Evolutionary conservation across 2,888 invertebrate genomes (phyloP), one percentile per base, ranked within the genome.

Genomic region (Eupithecia dodoneata): DNA sequence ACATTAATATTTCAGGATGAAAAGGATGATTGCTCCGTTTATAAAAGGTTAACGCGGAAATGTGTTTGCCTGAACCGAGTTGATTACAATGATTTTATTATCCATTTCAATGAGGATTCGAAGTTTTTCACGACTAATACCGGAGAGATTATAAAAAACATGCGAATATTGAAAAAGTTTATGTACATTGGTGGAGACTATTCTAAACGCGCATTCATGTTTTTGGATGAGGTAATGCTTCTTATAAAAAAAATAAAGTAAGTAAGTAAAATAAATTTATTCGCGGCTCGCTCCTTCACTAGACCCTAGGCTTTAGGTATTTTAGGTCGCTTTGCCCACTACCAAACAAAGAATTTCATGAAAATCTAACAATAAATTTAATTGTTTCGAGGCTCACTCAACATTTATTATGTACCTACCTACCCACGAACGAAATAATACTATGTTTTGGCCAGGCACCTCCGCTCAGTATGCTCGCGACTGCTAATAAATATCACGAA

Each of bases 101-200:
- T 94, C 80, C 92, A 93, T 80, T 94, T 94, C 76, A 94, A 94
- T 78, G 94, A 94, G 80, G 85, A 90, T 12, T 89, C 88, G 0
- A 92, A 90, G 75, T 92, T 89, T 79, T 85, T 85, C 49, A 92
- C 92, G 1, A 92, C 83, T 76, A 86, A 84, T n/a, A 78, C 87
- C 44, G 94, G 94, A 3, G 93, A 94, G 85, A 87, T 94, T 47
- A 93, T 94, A 75, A 94, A 94, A 83, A 94, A 94, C 81, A 84
- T 94, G 83, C 87, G 89, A 1, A 92, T 93, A 75, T 73, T 94
- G 5, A 94, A 93, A 83, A 93, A 90, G 85, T 94, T 94, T 86
- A 79, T 94, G 3, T 94, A 93, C 76, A 93, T 94, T 87, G 93
- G 92, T 30, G 89, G 90, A 9, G 82, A 75, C 41, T 93, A 94